Evolutionary conservation across 2,888 invertebrate genomes (phyloP), one percentile per base, ranked within the genome.

Genomic region (Drosophila eohydei): DNA sequence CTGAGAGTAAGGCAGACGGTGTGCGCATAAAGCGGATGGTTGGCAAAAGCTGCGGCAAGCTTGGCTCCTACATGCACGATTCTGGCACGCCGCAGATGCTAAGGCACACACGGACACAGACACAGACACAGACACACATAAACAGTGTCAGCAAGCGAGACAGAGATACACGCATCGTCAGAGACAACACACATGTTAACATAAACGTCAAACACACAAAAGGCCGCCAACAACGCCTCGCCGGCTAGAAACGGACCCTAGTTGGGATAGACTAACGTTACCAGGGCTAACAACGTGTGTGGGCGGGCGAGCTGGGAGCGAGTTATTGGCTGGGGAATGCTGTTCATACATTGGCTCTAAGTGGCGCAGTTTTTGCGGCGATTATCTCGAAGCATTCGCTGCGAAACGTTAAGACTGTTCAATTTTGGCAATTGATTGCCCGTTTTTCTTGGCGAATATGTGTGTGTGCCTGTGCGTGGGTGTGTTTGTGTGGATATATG

Each of bases 141-240:
- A 48, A 36, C 14, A n/a, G 36, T 26, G 8, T 59, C 43, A 59
- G 50, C 16, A 34, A 59, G 46, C 28, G 43, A 68, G 52, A 36
- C 65, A 61, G 66, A 72, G 75, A 74, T 71, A 74, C 88, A 87
- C 85, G 80, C 85, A 73, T 75, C 71, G 74, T 55, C 84, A 78
- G 76, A 84, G 76, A 84, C 79, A 87, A 83, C 86, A 88, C 80
- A 90, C 86, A 86, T 86, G 86, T 86, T 88, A 88, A 89, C 88
- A 86, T 89, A 88, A 86, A 88, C 88, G 86, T 86, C 89, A 86
- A 88, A 85, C 83, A 88, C 84, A 89, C 84, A 84, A 89, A 78
- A 84, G 84, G 88, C 67, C 79, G 75, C 71, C 60, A 57, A 50
- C 60, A 64, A 55, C 64, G 78, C 61, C 46, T 60, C 74, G 75